These are phyloP conservation scores for Istiophorus platypterus DNA, from an alignment of 2,113 vertebrate species.

Conservation along the genomic window DNA sequence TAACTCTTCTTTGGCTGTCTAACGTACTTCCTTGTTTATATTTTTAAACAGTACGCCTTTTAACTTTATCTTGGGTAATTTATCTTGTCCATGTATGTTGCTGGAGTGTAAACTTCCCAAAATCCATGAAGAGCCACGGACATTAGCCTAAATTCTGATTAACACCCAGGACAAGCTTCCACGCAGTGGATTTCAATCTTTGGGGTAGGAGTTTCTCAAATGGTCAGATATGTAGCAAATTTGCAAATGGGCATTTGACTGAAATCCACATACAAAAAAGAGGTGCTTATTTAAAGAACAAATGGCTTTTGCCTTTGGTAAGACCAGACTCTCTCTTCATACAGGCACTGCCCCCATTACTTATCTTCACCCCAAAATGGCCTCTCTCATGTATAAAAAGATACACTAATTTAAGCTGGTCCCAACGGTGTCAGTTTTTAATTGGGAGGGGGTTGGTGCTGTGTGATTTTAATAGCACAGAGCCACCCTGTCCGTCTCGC, in stretches of 20 bases:
- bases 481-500: slow-evolving; percentile 16
- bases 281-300: not conserved
- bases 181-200: no score
- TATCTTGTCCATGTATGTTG: no score
- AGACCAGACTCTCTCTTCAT: not conserved
- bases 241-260: not conserved
- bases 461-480: slow-evolving; percentile 45
- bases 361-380: slow-evolving; percentile 36
- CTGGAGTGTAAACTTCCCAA: no score
- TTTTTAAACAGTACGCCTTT: not conserved
- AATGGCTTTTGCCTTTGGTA: not conserved
- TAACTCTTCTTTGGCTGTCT: not conserved
- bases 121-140: no score
- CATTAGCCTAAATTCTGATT: no score
- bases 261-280: not conserved
- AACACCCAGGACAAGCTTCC: no score
- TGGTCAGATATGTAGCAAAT: not conserved
- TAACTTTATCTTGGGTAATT: not conserved
- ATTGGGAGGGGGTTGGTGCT: slow-evolving; percentile 47
- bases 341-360: slow-evolving; percentile 4
- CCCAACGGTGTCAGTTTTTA: slow-evolving; percentile 29
- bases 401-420: slow-evolving; percentile 12
- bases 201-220: not conserved
- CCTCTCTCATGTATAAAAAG: slow-evolving; percentile 30
- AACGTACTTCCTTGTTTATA: not conserved